Conservation (phyloP, 2,797 vertebrate genomes). For the Sus cebifrons region DNA sequence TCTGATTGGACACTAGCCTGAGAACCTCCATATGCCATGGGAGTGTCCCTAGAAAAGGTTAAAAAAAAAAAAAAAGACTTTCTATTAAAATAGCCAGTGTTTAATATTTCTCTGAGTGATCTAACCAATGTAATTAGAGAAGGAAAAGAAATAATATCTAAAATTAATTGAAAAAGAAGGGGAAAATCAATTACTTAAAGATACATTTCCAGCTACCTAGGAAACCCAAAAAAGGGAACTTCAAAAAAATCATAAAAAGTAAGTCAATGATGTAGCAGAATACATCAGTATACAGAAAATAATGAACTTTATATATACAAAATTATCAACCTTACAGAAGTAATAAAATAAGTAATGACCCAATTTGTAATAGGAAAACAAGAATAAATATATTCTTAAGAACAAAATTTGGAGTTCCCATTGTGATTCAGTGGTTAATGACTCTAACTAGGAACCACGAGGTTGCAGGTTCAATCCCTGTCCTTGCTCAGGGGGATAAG, state of each 20-base stretch:
- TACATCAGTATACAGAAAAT: background rate
- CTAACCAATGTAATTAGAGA: background rate
- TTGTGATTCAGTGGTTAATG: too few relatives aligned
- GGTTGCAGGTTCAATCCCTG: too few relatives aligned
- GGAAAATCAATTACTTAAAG: background rate
- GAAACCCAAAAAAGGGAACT: background rate
- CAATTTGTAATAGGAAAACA: background rate
- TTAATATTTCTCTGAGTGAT: background rate
- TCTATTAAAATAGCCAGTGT: background rate
- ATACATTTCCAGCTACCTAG: background rate
- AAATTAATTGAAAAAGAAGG: background rate
- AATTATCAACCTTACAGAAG: background rate
- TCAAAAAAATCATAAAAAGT: background rate
- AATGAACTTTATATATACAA: background rate
- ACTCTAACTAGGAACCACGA: too few relatives aligned
- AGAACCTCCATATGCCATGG: too few relatives aligned
- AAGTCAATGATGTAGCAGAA: background rate
- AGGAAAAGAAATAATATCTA: background rate
- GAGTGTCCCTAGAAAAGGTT: too few relatives aligned
- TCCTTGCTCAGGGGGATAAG: too few relatives aligned
- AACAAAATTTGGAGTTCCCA: background rate
- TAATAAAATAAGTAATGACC: background rate
- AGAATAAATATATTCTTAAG: background rate
- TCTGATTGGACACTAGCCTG: too few relatives aligned
- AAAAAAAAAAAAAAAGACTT: background rate